Percentiles rank a stretch among this genome's conserved stretches.
Conservation (phyloP, 2,113 vertebrate species). For the Colossoma macropomum region DNA sequence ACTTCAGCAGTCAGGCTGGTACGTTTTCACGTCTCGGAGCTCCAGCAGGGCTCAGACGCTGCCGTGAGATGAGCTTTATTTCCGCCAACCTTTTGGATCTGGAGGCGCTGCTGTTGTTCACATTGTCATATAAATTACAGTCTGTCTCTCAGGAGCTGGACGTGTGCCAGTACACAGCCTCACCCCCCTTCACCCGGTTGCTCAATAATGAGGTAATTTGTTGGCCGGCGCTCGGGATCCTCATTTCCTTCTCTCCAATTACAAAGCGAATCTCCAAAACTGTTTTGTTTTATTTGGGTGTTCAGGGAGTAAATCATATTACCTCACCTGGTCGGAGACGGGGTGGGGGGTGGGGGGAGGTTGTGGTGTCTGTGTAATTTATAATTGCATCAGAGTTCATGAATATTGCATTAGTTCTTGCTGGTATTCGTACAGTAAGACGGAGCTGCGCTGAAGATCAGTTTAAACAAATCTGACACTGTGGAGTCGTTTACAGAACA, state of each 20-base stretch:
- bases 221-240: slow-evolving; percentile 32
- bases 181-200: slow-evolving; percentile 38
- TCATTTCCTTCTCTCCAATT: slow-evolving; percentile 36
- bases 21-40: slow-evolving; percentile 9
- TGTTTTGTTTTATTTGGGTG: slow-evolving; percentile 32
- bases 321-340: slow-evolving; percentile 49
- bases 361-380: slow-evolving; percentile 56
- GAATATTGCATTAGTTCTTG: slow-evolving; percentile 55
- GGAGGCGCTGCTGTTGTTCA: slow-evolving; percentile 29
- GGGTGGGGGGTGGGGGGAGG: neutral
- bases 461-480: too few species aligned
- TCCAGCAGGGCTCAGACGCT: slow-evolving; percentile 21
- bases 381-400: slow-evolving; percentile 55
- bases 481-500: too few species aligned
- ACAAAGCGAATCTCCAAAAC: slow-evolving; percentile 53
- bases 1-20: slow-evolving; percentile 23
- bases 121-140: slow-evolving; percentile 51
- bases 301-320: slow-evolving; percentile 58
- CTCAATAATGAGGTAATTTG: slow-evolving; percentile 59
- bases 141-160: slow-evolving; percentile 33
- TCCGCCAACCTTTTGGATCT: slow-evolving; percentile 24
- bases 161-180: slow-evolving; percentile 27
- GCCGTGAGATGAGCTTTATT: slow-evolving; percentile 44
- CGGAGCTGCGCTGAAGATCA: neutral
- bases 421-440: slow-evolving; percentile 14